Conservation (phyloP, 2,797 vertebrate species). For the Tenualosa thibaudeaui region DNA sequence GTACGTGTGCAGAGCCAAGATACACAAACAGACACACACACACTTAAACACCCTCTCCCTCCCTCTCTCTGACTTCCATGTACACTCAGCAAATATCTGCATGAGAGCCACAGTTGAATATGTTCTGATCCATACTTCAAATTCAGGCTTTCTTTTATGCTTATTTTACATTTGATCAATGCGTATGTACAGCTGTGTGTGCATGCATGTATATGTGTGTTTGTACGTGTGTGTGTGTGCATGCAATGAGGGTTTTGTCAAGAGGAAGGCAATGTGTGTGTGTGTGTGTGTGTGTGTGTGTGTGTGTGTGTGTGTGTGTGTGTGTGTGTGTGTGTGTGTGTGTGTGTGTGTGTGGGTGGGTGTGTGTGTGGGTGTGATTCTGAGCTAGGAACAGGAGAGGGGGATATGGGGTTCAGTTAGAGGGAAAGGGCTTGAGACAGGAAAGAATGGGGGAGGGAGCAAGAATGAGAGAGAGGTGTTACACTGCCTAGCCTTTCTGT, state of each 20-base stretch:
- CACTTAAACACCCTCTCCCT: background rate
- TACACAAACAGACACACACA: background rate
- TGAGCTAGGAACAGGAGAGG: slow-evolving; percentile 4
- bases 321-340: background rate
- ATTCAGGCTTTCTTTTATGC: too few relatives aligned
- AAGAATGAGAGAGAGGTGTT: slow-evolving; percentile 28
- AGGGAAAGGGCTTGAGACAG: background rate
- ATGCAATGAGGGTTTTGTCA: too few relatives aligned
- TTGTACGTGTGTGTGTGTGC: background rate
- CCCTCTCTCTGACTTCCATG: background rate
- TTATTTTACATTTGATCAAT: too few relatives aligned
- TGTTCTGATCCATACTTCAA: too few relatives aligned
- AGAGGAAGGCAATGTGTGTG: too few relatives aligned
- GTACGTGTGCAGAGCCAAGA: background rate
- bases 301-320: background rate
- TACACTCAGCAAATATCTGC: background rate
- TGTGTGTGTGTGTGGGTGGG: background rate
- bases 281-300: background rate
- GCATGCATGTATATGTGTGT: background rate
- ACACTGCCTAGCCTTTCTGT: slow-evolving; percentile 38
- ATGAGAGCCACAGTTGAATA: background rate
- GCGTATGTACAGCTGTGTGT: background rate
- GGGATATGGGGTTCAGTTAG: slow-evolving; percentile 18
- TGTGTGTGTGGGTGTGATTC: background rate
- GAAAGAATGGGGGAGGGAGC: slow-evolving; percentile 12